Evolutionary conservation across 2,797 vertebrate species (phyloP).

Genomic region (Chelon auratus): DNA sequence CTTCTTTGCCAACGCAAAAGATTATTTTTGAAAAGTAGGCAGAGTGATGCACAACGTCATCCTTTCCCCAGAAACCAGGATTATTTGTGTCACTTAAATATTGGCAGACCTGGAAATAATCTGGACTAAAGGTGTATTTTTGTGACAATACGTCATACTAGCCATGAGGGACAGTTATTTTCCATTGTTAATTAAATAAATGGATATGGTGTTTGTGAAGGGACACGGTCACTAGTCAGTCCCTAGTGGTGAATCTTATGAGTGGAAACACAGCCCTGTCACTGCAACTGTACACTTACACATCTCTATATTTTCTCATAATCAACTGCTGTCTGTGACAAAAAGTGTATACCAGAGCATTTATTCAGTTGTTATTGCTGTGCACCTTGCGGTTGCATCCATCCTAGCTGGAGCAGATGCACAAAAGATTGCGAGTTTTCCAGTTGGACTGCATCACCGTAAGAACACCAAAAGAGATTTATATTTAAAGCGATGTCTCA

Average conservation of each 20-base stretch:
- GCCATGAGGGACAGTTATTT: slow-evolving; percentile 54
- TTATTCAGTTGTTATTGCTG: background rate
- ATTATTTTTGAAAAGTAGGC: slow-evolving; percentile 59
- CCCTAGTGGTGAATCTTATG: slow-evolving; percentile 30
- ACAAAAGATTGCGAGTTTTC: slow-evolving; percentile 12
- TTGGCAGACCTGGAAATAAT: slow-evolving; percentile 68
- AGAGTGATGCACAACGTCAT: slow-evolving; percentile 38
- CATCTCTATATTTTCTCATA: slow-evolving; percentile 3
- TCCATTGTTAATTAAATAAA: slow-evolving; percentile 34
- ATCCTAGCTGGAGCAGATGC: background rate
- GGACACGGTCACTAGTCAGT: slow-evolving; percentile 31
- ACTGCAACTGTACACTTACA: background rate
- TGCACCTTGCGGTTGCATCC: background rate
- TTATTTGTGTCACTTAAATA: slow-evolving; percentile 73
- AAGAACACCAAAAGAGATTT: slow-evolving; percentile 24
- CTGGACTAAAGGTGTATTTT: slow-evolving; percentile 58
- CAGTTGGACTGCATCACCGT: slow-evolving; percentile 22
- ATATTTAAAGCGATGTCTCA: slow-evolving; percentile 58
- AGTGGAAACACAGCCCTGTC: slow-evolving; percentile 51
- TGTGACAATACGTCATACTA: slow-evolving; percentile 47
- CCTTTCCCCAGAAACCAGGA: slow-evolving; percentile 68
- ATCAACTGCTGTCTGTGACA: background rate
- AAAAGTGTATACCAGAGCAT: background rate
- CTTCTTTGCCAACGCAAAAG: slow-evolving; percentile 59
- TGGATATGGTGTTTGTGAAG: slow-evolving; percentile 16